phyloP scores from a whole-genome alignment of 2,888 invertebrate species.

The Geotrupes spiniger region DNA sequence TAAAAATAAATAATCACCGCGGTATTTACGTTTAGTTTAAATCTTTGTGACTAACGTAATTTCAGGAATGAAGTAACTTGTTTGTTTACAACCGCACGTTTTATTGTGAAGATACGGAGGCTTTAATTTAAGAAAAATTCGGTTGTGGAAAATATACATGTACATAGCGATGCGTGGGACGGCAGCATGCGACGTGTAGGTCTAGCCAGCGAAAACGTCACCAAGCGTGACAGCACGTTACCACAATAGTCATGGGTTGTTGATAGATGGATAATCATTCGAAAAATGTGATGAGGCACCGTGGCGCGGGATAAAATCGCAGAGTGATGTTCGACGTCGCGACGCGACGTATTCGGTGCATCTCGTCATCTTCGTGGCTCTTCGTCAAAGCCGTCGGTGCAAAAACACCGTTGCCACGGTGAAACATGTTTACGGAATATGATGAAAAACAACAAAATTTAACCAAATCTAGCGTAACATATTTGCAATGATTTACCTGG shows the following conservation, averaged over 20 bases:
- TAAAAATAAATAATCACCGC: neutral
- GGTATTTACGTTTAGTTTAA: too few species aligned
- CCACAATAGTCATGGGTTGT: slow-evolving; percentile 8
- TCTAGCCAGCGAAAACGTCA: slow-evolving; percentile 14
- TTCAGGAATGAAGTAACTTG: too few species aligned
- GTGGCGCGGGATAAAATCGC: neutral
- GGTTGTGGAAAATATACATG: neutral
- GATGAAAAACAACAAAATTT: slow-evolving; percentile 8
- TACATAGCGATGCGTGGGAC: slow-evolving; percentile 7
- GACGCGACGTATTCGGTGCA: too few species aligned
- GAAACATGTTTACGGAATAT: slow-evolving; percentile 8
- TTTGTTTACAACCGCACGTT: too few species aligned
- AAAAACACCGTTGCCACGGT: neutral
- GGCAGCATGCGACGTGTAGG: slow-evolving; percentile 4
- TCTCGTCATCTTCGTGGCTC: too few species aligned
- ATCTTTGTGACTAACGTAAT: too few species aligned
- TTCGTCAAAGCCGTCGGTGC: too few species aligned
- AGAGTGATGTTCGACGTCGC: too few species aligned
- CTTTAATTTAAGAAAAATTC: too few species aligned
- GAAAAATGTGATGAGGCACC: neutral
- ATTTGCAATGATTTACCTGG: slow-evolving; percentile 27
- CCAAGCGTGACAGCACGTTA: slow-evolving; percentile 13
- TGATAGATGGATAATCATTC: neutral
- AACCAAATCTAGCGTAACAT: neutral
- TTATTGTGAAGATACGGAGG: too few species aligned